Conservation (phyloP, 2,888 invertebrate species). For the Hedya salicella region DNA sequence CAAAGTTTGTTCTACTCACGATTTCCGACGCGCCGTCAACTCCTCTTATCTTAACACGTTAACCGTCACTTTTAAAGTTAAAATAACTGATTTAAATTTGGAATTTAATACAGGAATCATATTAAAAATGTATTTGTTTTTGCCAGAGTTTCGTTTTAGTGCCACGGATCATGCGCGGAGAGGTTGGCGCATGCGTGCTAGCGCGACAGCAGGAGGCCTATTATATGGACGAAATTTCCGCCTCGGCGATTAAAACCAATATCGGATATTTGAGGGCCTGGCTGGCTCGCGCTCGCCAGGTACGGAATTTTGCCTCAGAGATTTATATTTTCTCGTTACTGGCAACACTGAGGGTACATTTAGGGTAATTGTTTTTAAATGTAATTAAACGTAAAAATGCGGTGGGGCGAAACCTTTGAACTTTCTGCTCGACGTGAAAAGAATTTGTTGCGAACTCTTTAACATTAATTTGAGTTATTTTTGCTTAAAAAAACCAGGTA, state of each 20-base stretch:
- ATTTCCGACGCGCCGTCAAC: neutral
- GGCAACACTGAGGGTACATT: conserved; percentile 5
- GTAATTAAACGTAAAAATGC: conserved; percentile 6
- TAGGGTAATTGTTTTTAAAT: conserved; percentile 4
- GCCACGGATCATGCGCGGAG: conserved; percentile 69
- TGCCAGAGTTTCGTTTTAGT: conserved; percentile 50
- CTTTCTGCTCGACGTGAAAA: neutral
- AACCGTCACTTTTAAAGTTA: conserved; percentile 12
- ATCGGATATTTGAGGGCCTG: conserved; percentile 69
- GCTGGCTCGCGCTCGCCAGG: conserved; percentile 54
- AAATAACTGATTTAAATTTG: conserved; percentile 41
- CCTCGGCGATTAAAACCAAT: conserved; percentile 53
- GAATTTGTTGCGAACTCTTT: neutral
- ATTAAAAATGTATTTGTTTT: conserved; percentile 63
- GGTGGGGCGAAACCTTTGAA: neutral
- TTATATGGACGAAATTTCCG: conserved; percentile 77
- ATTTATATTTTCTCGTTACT: conserved; percentile 11
- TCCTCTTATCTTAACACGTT: conserved; percentile 20
- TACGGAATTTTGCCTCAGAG: neutral
- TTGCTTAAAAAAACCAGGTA: too few relatives aligned
- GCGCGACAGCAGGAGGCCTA: conserved; percentile 58
- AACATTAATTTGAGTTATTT: neutral
- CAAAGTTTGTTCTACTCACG: conserved; percentile 22
- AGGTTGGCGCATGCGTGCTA: conserved; percentile 64
- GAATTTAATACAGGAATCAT: conserved; percentile 48